Evolutionary conservation across 2,113 vertebrate species (phyloP), one percentile per base, ranked within the genome.

Genomic region (Rhinoderma darwinii): DNA sequence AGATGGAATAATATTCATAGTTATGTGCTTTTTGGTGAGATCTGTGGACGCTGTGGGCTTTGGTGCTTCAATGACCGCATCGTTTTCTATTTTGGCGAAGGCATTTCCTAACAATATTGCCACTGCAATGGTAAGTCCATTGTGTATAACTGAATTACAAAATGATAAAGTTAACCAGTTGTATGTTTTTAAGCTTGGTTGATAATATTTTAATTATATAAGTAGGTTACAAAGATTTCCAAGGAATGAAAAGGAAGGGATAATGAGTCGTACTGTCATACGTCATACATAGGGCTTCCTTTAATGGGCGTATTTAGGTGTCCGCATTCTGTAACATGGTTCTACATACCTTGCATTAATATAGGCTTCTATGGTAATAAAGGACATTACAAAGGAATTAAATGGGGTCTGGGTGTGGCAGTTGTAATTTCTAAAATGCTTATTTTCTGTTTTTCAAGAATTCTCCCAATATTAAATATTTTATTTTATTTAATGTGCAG

Each of bases 21-120:
- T 87, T 1, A 88, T 98, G 88, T 99, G 97, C 90, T 96, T 99
- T 91, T 18, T 98, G 41, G 94, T 98, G 89, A 94, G 98, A 91
- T 92, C 95, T 22, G 15, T 95, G 8, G 97, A 99, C 80, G 98
- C 97, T 1, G 18, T 98, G 32, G 93, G 97, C 43, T 99, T 97
- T 86, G 92, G 96, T 1, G 96, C 94, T 32, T 94, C 96, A 0
- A 93, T 93, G 61, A 99, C 96, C 0, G 96, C 98, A 0, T 96
- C 98, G 0, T 97, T 96, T 88, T 95, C 98, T 6, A 92, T 98
- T 37, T 94, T 97, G 1, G 96, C 94, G 30, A 93, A 97, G 88
- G 93, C 96, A 51, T 99, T 99, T 91, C 98, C 97, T 32, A 92
- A 94, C 90, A 98, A 96, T 82, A 95, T 99, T 91, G 97, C 96